phyloP scores from a whole-genome alignment of 2,113 vertebrate genomes.

The Chiloscyllium plagiosum region DNA sequence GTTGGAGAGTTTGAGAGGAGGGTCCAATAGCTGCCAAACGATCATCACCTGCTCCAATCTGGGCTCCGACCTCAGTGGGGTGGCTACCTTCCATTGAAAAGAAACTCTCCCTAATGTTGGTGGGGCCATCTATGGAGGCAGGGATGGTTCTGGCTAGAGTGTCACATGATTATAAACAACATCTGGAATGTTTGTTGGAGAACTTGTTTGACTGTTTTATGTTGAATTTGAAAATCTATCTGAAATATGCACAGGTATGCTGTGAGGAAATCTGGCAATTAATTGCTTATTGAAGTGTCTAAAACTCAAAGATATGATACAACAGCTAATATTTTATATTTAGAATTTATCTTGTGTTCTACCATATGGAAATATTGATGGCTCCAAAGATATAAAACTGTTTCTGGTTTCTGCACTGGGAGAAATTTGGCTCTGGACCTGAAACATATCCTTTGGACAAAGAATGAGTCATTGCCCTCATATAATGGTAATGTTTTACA shows the following conservation, averaged over 20 bases:
- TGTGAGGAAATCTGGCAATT: not conserved
- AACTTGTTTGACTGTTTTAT: not conserved
- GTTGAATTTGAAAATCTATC: not conserved
- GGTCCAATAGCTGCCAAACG: not conserved
- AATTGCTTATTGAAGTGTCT: not conserved
- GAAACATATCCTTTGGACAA: not conserved
- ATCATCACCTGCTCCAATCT: not conserved
- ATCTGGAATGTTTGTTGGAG: not conserved
- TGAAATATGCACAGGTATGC: too few relatives aligned
- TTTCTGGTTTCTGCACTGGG: not conserved
- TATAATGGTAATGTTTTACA: not conserved
- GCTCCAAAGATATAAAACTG: slow-evolving; percentile 16
- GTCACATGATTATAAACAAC: not conserved
- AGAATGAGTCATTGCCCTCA: slow-evolving; percentile 6
- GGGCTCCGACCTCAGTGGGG: not conserved
- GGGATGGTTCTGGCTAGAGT: too few relatives aligned
- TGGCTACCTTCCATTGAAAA: not conserved
- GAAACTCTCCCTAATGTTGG: not conserved
- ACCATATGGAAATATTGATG: not conserved
- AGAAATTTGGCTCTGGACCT: too few relatives aligned
- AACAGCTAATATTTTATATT: not conserved
- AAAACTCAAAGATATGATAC: not conserved
- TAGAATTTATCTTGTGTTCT: not conserved
- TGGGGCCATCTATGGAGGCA: too few relatives aligned
- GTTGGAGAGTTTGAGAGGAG: not conserved